These are phyloP conservation scores for Mormyrops boulengeri DNA, from an alignment of 2,797 vertebrate genomes.

Conservation along the genomic window DNA sequence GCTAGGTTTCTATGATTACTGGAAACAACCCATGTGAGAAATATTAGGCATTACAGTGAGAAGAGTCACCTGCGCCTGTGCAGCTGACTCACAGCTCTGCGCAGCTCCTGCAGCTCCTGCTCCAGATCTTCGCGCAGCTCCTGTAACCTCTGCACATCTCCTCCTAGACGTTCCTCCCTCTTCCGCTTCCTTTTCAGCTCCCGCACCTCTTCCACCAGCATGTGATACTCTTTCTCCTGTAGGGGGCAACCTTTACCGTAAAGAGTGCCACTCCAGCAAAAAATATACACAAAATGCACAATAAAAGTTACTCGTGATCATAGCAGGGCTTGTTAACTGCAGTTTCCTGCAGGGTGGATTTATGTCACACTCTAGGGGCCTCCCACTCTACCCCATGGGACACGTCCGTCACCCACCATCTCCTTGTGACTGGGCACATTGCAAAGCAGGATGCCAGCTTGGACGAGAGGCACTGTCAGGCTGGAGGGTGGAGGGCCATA, in stretches of 20 bases:
- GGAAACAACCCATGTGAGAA: not conserved
- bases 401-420: slow-evolving; percentile 49
- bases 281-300: not conserved
- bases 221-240: not conserved
- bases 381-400: not conserved
- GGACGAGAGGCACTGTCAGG: slow-evolving; percentile 56
- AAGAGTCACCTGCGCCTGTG: slow-evolving; percentile 55
- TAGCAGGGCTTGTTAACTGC: not conserved
- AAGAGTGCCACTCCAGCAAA: not conserved
- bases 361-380: not conserved
- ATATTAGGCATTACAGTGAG: not conserved
- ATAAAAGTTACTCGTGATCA: not conserved
- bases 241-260: not conserved
- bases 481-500: slow-evolving; percentile 58
- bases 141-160: slow-evolving; percentile 44
- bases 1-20: not conserved
- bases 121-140: slow-evolving; percentile 56
- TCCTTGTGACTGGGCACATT: slow-evolving; percentile 66
- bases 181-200: slow-evolving; percentile 48
- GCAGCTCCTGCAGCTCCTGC: slow-evolving; percentile 56
- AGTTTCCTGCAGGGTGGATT: not conserved
- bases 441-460: slow-evolving; percentile 64
- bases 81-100: slow-evolving; percentile 38
- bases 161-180: slow-evolving; percentile 43
- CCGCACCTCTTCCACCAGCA: not conserved